A percentile compares a stretch with the other conserved stretches of the same genome.
phyloP scores from a whole-genome alignment of 2,888 invertebrate species.

The Endomychus coccineus region DNA sequence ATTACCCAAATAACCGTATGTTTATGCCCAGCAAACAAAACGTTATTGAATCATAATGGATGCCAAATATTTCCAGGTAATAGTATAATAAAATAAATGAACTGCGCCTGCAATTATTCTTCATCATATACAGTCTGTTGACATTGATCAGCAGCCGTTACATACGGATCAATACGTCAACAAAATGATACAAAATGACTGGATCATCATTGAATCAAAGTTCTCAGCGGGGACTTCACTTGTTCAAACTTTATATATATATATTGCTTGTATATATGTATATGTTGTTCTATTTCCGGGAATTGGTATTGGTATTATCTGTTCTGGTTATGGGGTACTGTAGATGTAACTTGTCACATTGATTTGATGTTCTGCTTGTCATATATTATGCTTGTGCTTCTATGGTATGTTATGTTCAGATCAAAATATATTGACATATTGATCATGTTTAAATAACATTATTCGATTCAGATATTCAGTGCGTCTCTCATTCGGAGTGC shows the following conservation, averaged over 20 bases:
- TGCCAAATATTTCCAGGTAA: slow-evolving; percentile 59
- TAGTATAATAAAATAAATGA: slow-evolving; percentile 10
- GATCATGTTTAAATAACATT: slow-evolving; percentile 3
- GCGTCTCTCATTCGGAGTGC: slow-evolving; percentile 74
- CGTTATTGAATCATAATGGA: slow-evolving; percentile 38
- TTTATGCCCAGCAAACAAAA: slow-evolving; percentile 47
- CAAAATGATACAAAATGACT: no score
- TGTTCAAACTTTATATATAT: slow-evolving; percentile 10
- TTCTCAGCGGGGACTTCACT: slow-evolving; percentile 29
- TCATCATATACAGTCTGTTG: not conserved
- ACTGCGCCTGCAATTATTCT: not conserved
- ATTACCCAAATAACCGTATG: slow-evolving; percentile 50
- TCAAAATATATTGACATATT: slow-evolving; percentile 13
- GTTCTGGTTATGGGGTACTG: slow-evolving; percentile 12
- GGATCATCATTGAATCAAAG: no score
- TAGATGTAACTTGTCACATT: no score
- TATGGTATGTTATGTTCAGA: no score
- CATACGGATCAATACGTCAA: no score
- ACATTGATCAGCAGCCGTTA: not conserved
- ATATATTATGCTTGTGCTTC: slow-evolving; percentile 1
- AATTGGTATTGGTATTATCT: not conserved
- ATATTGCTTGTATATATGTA: not conserved
- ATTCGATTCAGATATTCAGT: slow-evolving; percentile 59
- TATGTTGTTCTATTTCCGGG: not conserved
- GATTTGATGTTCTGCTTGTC: no score